A percentile compares a stretch with the other conserved stretches of the same genome.
phyloP scores from a whole-genome alignment of 2,113 vertebrate species.

The Tetrax tetrax region DNA sequence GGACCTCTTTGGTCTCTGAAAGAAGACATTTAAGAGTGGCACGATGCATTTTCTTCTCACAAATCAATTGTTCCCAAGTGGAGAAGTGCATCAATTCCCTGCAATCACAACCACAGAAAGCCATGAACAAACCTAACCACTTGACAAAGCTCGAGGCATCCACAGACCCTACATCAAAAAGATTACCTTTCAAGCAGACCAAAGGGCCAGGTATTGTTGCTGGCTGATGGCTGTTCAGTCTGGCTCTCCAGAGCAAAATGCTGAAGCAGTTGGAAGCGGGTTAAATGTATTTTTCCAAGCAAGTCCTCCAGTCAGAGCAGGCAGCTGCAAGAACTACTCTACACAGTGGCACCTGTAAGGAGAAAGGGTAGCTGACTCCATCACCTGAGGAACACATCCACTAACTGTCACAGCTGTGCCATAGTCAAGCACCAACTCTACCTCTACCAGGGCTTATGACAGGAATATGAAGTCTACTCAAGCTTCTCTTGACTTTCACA shows the following conservation, averaged over 20 bases:
- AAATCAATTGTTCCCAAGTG: neutral
- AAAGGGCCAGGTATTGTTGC: conserved; percentile 12
- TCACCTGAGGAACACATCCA: neutral
- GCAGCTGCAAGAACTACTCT: neutral
- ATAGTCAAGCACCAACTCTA: neutral
- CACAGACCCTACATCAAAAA: neutral
- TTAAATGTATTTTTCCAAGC: neutral
- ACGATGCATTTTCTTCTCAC: neutral
- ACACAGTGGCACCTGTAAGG: neutral
- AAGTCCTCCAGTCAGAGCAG: neutral
- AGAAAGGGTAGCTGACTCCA: fast-evolving
- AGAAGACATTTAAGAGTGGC: neutral
- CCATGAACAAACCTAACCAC: neutral
- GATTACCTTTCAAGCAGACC: neutral
- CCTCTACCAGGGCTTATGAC: neutral
- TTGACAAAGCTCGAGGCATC: neutral
- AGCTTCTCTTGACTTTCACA: neutral
- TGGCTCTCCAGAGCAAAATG: neutral
- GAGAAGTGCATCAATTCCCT: neutral
- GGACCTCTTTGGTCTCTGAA: neutral
- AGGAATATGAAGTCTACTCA: neutral
- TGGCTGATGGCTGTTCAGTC: neutral
- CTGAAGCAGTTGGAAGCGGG: neutral
- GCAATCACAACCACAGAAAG: neutral
- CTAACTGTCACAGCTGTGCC: neutral